These are phyloP conservation scores for Tinea pellionella DNA, from an alignment of 2,888 invertebrate species.

Conservation along the genomic window DNA sequence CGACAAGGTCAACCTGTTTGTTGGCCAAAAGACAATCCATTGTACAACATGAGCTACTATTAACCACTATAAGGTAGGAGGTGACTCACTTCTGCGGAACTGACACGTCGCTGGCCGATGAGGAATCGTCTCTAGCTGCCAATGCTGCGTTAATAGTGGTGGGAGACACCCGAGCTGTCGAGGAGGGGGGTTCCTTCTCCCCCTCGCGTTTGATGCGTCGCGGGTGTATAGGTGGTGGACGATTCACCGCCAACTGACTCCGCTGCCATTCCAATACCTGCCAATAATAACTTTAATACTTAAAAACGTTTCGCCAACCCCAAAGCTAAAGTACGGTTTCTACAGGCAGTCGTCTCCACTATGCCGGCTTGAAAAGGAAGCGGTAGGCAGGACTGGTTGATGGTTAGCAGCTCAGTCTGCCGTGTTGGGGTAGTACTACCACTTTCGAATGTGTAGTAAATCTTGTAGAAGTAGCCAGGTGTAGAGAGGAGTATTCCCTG, in stretches of 20 bases:
- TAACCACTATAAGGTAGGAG: no score
- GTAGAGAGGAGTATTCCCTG: no score
- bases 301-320: no score
- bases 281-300: not conserved
- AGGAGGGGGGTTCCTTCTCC: slow-evolving; percentile 39
- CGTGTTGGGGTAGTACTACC: no score
- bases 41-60: no score
- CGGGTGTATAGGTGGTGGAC: slow-evolving; percentile 42
- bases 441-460: no score
- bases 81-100: not conserved
- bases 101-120: slow-evolving; percentile 28
- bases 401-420: no score
- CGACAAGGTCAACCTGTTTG: slow-evolving; percentile 76
- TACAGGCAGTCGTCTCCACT: no score
- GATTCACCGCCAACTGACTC: slow-evolving; percentile 49
- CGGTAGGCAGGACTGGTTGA: no score
- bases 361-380: no score
- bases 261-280: slow-evolving; percentile 68
- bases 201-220: slow-evolving; percentile 39
- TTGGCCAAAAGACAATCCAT: slow-evolving; percentile 17
- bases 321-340: no score
- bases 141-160: slow-evolving; percentile 44
- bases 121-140: slow-evolving; percentile 37
- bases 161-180: slow-evolving; percentile 61
- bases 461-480: no score